A percentile compares a stretch with the other conserved stretches of the same genome.
Conservation (phyloP, 2,888 invertebrate species). For the Mechanitis messenoides region DNA sequence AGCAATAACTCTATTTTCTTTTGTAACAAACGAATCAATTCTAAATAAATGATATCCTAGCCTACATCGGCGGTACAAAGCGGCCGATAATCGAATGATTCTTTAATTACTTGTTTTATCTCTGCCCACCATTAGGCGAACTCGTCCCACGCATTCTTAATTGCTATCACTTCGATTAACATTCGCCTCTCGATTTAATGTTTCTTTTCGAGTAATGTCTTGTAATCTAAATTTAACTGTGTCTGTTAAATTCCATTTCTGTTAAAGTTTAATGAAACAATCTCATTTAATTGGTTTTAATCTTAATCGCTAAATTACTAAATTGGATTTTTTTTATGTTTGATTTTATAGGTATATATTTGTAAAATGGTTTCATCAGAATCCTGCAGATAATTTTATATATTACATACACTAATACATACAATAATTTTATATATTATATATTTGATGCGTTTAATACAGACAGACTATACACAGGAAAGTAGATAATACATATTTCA, state of each 20-base stretch:
- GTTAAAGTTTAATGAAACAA: too few relatives aligned
- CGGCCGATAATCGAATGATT: constrained; percentile 61
- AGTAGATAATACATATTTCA: not conserved
- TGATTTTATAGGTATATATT: too few relatives aligned
- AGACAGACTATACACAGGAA: too few relatives aligned
- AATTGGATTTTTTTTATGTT: too few relatives aligned
- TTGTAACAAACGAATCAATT: not conserved
- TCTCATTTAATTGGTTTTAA: too few relatives aligned
- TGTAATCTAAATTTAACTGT: constrained; percentile 5
- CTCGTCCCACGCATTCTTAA: constrained; percentile 49
- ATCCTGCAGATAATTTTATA: too few relatives aligned
- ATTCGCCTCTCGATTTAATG: constrained; percentile 28
- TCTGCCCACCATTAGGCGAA: constrained; percentile 51
- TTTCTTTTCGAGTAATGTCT: constrained; percentile 24
- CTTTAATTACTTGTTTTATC: constrained; percentile 66
- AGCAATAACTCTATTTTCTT: not conserved
- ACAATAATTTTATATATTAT: too few relatives aligned
- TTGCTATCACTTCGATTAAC: constrained; percentile 37
- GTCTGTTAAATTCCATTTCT: not conserved
- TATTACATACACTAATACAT: too few relatives aligned
- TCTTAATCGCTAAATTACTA: too few relatives aligned
- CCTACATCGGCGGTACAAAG: constrained; percentile 46
- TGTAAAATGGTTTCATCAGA: too few relatives aligned
- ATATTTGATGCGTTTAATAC: too few relatives aligned
- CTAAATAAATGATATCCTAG: constrained; percentile 27